Evolutionary conservation across 2,888 invertebrate species (phyloP), one percentile per base, ranked within the genome.

Genomic region (Antheraea yamamai): DNA sequence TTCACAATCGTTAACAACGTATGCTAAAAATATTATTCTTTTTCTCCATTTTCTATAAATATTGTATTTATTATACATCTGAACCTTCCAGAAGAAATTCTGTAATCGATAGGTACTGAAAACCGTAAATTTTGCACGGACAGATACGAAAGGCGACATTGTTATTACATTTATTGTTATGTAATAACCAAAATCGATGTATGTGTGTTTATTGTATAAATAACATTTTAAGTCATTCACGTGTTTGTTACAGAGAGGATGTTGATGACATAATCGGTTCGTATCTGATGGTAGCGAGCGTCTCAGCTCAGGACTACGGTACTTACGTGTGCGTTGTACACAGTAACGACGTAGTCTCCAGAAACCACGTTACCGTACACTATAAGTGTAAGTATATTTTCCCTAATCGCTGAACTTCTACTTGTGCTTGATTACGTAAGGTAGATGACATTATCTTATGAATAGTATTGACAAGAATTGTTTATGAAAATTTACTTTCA

Each of bases 211-310:
- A 47, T 47, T 47, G 47, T 61, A 61, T 61, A 61, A 23, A 20
- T 61, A 35, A 18, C 10, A 35, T 66, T 66, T 68, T 30, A 68
- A 20, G 30, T 68, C 35, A 20, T 70, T 68, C 7, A 68, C 23
- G 10, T 70, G 35, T 78, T 77, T 76, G 74, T 86, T 93, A 20
- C 95, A 97, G 97, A 77, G 97, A 97, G 81, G 97, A 97, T 83
- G 95, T 96, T 76, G 95, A 95, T 74, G 96, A 97, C 86, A 97
- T 97, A 71, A 95, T 97, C 82, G 97, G 97, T 1, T 96, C 97
- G 7, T 97, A 97, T 87, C 89, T 97, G 83, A 94, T 92, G 71
- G 96, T 97, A 80, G 93, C 95, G 72, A 92, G 95, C 51, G 95
- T 97, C 73, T 90, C 94, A 68, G 89, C 93, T 47, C 96, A 96